Percentiles rank a stretch among this genome's conserved stretches.
phyloP scores from a whole-genome alignment of 2,888 invertebrate genomes.

The Dynastes grantii region DNA sequence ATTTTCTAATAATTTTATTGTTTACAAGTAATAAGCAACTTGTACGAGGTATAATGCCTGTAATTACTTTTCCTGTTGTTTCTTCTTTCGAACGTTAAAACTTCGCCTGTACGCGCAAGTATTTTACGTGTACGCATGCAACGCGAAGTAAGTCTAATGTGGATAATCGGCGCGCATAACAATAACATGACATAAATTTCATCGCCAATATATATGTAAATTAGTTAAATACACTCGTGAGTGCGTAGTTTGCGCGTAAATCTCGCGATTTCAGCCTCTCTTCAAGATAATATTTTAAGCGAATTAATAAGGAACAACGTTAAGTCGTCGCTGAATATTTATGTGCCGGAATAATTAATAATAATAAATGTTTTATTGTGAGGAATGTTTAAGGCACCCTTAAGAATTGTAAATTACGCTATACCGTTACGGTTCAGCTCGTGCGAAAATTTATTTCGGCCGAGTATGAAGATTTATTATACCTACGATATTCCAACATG shows the following conservation, averaged over 20 bases:
- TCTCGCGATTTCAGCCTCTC: slow-evolving; percentile 42
- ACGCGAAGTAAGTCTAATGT: slow-evolving; percentile 29
- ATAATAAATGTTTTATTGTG: slow-evolving; percentile 45
- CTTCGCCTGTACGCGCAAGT: slow-evolving; percentile 10
- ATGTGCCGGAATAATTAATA: slow-evolving; percentile 43
- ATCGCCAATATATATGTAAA: slow-evolving; percentile 50
- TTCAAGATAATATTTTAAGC: slow-evolving; percentile 46
- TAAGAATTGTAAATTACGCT: slow-evolving; percentile 33
- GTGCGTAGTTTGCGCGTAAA: slow-evolving; percentile 42
- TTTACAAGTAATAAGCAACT: too few species aligned
- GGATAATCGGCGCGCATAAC: slow-evolving; percentile 31
- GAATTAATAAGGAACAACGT: slow-evolving; percentile 46
- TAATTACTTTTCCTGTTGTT: not conserved
- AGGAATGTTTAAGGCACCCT: slow-evolving; percentile 30
- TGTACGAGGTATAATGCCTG: not conserved
- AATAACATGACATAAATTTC: slow-evolving; percentile 47
- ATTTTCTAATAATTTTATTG: too few species aligned
- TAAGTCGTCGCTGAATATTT: slow-evolving; percentile 46
- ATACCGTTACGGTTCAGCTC: not conserved
- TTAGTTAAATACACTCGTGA: slow-evolving; percentile 46
- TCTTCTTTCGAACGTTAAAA: slow-evolving; percentile 16
- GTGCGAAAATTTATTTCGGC: slow-evolving; percentile 15
- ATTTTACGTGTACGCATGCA: slow-evolving; percentile 18
- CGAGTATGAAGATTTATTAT: not conserved
- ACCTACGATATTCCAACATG: not conserved